Percentiles rank a stretch among this genome's conserved stretches.
Evolutionary conservation across 2,113 vertebrate species (phyloP).

Genomic region (Peromyscus polionotus): DNA sequence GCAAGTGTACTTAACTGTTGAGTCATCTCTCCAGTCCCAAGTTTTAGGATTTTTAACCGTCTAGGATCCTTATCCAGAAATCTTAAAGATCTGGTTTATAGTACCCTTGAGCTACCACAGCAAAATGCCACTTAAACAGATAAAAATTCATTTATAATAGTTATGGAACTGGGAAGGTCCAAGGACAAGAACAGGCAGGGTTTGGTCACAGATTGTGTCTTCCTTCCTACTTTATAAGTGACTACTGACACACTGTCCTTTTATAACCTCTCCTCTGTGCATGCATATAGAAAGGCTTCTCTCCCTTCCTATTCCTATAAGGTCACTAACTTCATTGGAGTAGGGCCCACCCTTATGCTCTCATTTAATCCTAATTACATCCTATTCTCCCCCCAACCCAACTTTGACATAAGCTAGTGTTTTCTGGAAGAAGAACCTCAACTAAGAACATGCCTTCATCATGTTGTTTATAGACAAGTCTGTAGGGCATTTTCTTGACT

Average conservation of each 20-base stretch:
- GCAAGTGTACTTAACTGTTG: neutral
- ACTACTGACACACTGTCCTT: neutral
- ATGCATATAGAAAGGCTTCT: neutral
- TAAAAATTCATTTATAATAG: neutral
- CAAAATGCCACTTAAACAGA: neutral
- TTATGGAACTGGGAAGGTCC: neutral
- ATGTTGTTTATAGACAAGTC: neutral
- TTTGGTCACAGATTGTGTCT: neutral
- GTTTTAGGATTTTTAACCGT: neutral
- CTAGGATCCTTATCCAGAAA: neutral
- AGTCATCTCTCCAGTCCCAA: neutral
- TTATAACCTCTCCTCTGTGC: neutral
- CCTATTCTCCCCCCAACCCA: neutral
- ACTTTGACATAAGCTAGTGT: neutral
- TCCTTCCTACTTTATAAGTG: neutral
- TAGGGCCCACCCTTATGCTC: too few species aligned
- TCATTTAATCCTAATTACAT: neutral
- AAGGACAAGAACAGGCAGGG: neutral
- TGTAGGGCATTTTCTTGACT: neutral
- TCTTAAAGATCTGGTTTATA: neutral
- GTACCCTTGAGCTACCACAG: accelerated
- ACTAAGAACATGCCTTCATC: neutral
- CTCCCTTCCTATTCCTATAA: neutral
- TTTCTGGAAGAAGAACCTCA: neutral
- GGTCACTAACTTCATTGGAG: neutral